phyloP scores from a whole-genome alignment of 1,140 invertebrate genomes.

The Carposina sasakii region DNA sequence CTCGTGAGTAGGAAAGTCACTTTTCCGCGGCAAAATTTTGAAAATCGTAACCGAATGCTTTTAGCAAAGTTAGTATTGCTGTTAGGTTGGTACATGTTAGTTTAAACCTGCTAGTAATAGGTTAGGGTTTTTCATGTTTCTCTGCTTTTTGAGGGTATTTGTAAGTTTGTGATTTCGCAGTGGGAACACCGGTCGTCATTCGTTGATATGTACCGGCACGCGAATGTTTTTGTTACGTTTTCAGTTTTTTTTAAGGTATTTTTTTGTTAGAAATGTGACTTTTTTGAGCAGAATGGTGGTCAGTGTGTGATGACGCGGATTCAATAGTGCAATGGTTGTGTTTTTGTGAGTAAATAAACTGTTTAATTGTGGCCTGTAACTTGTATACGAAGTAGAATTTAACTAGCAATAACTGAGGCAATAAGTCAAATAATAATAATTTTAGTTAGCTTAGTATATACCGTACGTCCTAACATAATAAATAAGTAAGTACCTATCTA shows the following conservation, averaged over 20 bases:
- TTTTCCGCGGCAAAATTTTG: constrained; percentile 64
- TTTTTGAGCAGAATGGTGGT: constrained; percentile 19
- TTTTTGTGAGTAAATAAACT: constrained; percentile 6
- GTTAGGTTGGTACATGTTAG: too few relatives aligned
- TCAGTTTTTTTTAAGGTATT: constrained; percentile 41
- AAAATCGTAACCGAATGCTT: constrained; percentile 59
- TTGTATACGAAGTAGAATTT: constrained; percentile 30
- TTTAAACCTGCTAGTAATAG: too few relatives aligned
- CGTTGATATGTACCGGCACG: constrained; percentile 61
- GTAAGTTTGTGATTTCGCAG: constrained; percentile 20
- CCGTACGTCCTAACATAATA: too few relatives aligned
- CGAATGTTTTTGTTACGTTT: constrained; percentile 65
- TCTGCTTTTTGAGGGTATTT: too few relatives aligned
- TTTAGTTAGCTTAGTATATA: too few relatives aligned
- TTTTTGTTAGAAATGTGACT: constrained; percentile 43
- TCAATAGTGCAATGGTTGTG: constrained; percentile 4
- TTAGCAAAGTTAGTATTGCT: constrained; percentile 34
- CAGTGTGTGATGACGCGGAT: too few relatives aligned
- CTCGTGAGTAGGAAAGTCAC: constrained; percentile 64
- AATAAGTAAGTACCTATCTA: too few relatives aligned
- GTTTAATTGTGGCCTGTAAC: constrained; percentile 28
- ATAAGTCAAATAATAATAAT: constrained; percentile 15
- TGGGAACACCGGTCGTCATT: constrained; percentile 50
- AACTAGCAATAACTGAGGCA: too few relatives aligned
- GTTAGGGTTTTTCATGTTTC: too few relatives aligned